Conservation (phyloP, 1,140 invertebrate genomes). For the Bombus fervidus region DNA sequence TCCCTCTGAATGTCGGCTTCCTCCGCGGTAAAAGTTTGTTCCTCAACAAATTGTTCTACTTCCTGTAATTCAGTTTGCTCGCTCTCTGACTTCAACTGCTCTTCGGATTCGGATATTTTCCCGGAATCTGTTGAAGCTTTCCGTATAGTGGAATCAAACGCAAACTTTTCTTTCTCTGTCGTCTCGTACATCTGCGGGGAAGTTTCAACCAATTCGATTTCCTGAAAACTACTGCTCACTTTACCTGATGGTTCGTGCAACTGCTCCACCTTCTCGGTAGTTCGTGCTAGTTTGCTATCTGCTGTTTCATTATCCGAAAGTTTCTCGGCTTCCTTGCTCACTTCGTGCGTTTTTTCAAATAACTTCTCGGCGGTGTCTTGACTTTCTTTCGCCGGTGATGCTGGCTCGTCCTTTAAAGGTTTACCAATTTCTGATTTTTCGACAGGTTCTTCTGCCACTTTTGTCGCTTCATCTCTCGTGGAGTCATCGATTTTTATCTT, state of each 20-base stretch:
- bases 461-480: neutral
- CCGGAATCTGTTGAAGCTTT: constrained; percentile 1
- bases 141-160: neutral
- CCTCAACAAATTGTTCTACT: neutral
- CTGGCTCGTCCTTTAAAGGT: neutral
- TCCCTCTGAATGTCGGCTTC: neutral
- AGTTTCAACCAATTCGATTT: constrained; percentile 7
- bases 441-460: neutral
- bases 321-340: neutral
- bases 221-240: constrained; percentile 2
- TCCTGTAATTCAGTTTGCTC: neutral
- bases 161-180: constrained; percentile 18
- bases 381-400: neutral
- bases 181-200: neutral
- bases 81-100: neutral
- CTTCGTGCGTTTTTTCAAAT: neutral
- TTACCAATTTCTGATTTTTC: neutral
- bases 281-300: neutral
- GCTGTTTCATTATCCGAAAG: constrained; percentile 1
- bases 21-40: neutral
- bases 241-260: neutral
- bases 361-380: neutral
- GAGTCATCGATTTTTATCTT: neutral
- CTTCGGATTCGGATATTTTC: neutral
- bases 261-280: neutral